These are phyloP conservation scores for Atherinosoma microstoma DNA, from an alignment of 2,797 vertebrate genomes.

Conservation along the genomic window DNA sequence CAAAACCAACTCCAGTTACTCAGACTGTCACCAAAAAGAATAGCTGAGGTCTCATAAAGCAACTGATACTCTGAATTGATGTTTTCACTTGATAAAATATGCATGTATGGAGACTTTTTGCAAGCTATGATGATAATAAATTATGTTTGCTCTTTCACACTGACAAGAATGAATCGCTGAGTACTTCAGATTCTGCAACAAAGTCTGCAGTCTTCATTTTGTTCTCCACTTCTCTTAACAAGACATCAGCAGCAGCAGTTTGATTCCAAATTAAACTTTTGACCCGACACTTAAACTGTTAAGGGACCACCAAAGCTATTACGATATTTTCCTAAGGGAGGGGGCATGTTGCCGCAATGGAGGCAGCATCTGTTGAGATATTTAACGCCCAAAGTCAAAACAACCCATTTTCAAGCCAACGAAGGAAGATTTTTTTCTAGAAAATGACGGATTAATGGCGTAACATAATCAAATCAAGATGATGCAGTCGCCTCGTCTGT, in stretches of 20 bases:
- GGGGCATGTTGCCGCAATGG: not conserved
- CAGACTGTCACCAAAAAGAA: not conserved
- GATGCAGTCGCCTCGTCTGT: not conserved
- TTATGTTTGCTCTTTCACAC: not conserved
- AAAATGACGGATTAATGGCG: not conserved
- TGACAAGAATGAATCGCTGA: conserved; percentile 2
- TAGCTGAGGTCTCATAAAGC: not conserved
- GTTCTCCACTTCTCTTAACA: conserved; percentile 1
- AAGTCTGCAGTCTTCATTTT: not conserved
- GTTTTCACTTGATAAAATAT: not conserved
- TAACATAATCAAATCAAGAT: not conserved
- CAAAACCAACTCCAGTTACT: not conserved
- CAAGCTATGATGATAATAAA: not conserved
- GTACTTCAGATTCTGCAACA: not conserved
- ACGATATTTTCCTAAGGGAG: not conserved
- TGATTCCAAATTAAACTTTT: conserved; percentile 28
- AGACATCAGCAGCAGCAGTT: conserved; percentile 16
- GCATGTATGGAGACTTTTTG: not conserved
- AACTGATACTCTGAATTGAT: not conserved
- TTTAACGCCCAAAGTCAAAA: not conserved
- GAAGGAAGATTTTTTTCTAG: not conserved
- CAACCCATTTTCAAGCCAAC: not conserved
- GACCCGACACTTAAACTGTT: conserved; percentile 10
- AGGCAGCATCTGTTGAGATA: not conserved
- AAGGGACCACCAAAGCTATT: not conserved